These are phyloP conservation scores for Helicoverpa zea DNA, from an alignment of 1,140 invertebrate species.

Conservation along the genomic window DNA sequence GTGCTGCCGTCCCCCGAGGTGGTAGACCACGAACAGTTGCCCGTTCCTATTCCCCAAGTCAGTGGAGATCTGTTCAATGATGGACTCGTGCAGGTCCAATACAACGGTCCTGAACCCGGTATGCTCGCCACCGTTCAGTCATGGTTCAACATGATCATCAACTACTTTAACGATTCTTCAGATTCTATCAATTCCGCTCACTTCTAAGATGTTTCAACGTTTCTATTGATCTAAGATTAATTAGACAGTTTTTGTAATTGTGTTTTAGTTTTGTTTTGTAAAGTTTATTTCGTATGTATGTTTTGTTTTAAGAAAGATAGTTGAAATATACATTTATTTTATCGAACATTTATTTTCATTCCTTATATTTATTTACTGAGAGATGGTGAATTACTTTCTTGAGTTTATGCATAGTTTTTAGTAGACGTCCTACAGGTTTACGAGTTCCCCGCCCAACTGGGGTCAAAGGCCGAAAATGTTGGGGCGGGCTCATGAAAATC, in stretches of 20 bases:
- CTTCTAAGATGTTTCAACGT: not conserved
- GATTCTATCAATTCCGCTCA: constrained; percentile 30
- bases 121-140: constrained; percentile 64
- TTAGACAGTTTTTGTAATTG: too few species aligned
- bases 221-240: too few species aligned
- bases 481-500: constrained; percentile 18
- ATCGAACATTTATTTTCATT: not conserved
- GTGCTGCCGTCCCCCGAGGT: constrained; percentile 48
- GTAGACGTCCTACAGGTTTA: too few species aligned
- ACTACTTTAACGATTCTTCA: constrained; percentile 64
- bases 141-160: constrained; percentile 76
- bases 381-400: too few species aligned
- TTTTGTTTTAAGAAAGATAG: not conserved
- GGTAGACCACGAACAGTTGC: constrained; percentile 54
- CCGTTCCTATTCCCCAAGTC: constrained; percentile 32
- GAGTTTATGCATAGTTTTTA: too few species aligned
- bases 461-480: not conserved
- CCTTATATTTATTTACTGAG: too few species aligned
- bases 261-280: not conserved
- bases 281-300: not conserved
- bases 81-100: constrained; percentile 67
- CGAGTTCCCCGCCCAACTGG: too few species aligned
- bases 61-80: constrained; percentile 72
- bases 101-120: constrained; percentile 63
- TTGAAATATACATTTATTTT: constrained; percentile 3